phyloP scores from a whole-genome alignment of 2,797 vertebrate genomes.

The Paramormyrops hopkinsi region DNA sequence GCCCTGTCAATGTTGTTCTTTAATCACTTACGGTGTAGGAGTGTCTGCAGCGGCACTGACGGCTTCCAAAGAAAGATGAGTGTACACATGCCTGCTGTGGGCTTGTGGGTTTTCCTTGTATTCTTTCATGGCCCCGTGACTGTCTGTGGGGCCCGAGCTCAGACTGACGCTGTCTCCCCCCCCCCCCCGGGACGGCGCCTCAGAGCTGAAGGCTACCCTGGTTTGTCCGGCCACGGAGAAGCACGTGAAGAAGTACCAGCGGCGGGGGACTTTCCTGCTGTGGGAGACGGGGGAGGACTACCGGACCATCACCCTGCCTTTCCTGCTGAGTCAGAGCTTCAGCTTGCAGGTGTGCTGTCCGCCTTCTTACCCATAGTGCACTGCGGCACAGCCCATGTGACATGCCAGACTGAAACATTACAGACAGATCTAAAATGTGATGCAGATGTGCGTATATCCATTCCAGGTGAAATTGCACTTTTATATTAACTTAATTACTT shows the following conservation, averaged over 20 bases:
- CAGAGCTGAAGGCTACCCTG: slow-evolving; percentile 85
- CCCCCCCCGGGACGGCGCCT: background rate
- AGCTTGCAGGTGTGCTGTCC: slow-evolving; percentile 73
- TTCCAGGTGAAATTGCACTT: background rate
- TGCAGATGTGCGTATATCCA: background rate
- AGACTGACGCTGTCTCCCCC: background rate
- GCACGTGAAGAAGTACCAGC: slow-evolving; percentile 82
- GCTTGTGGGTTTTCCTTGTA: background rate
- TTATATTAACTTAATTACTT: background rate
- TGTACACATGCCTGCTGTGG: background rate
- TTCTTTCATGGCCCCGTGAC: background rate
- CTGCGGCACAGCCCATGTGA: background rate
- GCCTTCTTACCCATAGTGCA: background rate
- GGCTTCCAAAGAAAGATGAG: background rate
- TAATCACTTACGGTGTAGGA: background rate
- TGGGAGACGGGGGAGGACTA: slow-evolving; percentile 78
- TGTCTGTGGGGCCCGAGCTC: background rate
- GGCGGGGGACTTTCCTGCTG: slow-evolving; percentile 72
- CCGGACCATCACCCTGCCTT: slow-evolving; percentile 70
- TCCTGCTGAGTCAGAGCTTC: slow-evolving; percentile 77
- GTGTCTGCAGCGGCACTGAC: background rate
- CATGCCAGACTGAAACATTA: background rate
- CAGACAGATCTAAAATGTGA: background rate
- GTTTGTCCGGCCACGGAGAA: slow-evolving; percentile 88
- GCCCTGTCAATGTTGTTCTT: background rate